These are phyloP conservation scores for Palythoa caribaeorum DNA, from an alignment of 92 coral and sea anemone genomes.

Conservation along the genomic window DNA sequence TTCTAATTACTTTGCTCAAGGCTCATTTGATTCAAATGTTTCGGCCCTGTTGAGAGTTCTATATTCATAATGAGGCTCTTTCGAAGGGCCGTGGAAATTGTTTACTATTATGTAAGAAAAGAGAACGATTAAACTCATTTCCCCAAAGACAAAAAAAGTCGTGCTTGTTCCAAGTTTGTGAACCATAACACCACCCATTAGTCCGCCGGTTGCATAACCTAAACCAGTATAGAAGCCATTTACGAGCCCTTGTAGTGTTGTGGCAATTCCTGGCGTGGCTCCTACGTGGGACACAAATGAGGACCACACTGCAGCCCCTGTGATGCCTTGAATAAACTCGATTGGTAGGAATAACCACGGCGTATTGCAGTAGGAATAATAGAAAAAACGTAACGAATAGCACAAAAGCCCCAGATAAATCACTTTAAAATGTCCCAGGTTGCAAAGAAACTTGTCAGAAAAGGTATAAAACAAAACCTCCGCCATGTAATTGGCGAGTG, in stretches of 20 bases:
- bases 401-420: conserved; percentile 92
- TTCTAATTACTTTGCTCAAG: neutral
- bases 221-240: conserved; percentile 96
- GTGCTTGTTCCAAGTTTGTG: conserved; percentile 96
- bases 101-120: conserved; percentile 87
- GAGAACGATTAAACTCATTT: conserved; percentile 88
- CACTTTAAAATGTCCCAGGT: conserved; percentile 87
- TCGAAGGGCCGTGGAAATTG: conserved; percentile 71
- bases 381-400: conserved; percentile 93
- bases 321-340: conserved; percentile 94
- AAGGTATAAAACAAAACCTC: conserved; percentile 85
- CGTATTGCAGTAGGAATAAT: conserved; percentile 90
- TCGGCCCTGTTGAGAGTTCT: conserved; percentile 15
- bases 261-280: conserved; percentile 83
- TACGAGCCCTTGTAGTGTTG: conserved; percentile 95
- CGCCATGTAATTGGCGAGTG: conserved; percentile 84
- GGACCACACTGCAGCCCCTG: conserved; percentile 97
- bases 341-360: conserved; percentile 98
- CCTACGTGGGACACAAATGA: conserved; percentile 98
- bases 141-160: conserved; percentile 94
- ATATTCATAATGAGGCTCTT: conserved; percentile 17
- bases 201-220: conserved; percentile 96
- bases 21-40: conserved; percentile 40
- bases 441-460: conserved; percentile 85
- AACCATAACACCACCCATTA: conserved; percentile 93